Base-by-base conservation (phyloP, 2,797 vertebrate genomes). In the Gallinago solitaria region DNA sequence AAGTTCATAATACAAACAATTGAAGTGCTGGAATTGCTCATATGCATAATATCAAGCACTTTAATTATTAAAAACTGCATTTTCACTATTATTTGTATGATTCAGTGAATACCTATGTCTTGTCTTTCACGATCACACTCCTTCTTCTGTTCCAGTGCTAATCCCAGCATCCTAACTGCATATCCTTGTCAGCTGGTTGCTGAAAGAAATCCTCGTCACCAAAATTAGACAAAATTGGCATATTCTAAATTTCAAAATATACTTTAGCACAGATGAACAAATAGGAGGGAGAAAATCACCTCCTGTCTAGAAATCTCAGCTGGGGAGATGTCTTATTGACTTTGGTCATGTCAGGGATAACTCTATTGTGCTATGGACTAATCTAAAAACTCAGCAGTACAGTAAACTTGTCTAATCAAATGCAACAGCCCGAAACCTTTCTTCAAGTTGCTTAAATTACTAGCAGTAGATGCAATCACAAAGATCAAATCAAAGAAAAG, bases 301-400 rank as follows among this genome's bases (percentile, higher is more conserved):
- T 4, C 1, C 35, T 4, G 9, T 27, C 24, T 35, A 33, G n/a
- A 74, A 85, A 74, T 25, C n/a, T 86, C 16, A 13, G 3, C 0
- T 70, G 27, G 12, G 43, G 11, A 74, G 11, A 25, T 12, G 12
- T n/a, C 45, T 83, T 28, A 37, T 5, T 68, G 74, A 32, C 56
- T 74, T 81, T 39, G 39, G 37, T n/a, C 19, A 5, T 3, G 24
- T 70, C 43, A 77, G 60, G 48, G 43, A 45, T 43, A 9, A 37
- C 24, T 63, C 32, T 41, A 0, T 21, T 43, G 19, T 59, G 21
- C 47, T 73, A 2, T 0, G 2, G 33, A 61, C 28, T 25, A 43
- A 16, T 27, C n/a, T 51, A 37, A 68, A 14, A 71, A 28, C 10
- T 33, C 37, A 83, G 30, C 9, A 57, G 23, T 8, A 30, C 9